Base-by-base conservation (phyloP, 1,140 invertebrate genomes). In the Tyrophagus putrescentiae region DNA sequence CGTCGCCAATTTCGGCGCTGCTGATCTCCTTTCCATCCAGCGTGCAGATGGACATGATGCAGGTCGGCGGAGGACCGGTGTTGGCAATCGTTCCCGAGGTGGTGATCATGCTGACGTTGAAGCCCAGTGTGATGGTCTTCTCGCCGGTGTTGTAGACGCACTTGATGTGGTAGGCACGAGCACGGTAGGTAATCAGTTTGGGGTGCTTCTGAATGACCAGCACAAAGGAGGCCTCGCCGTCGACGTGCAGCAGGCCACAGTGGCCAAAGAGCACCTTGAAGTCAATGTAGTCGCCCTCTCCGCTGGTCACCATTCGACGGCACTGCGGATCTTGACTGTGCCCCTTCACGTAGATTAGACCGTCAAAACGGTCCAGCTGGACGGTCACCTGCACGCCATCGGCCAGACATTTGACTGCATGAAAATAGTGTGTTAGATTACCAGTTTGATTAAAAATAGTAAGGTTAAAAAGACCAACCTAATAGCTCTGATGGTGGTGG, bases 191-290 rank as follows among this genome's bases (percentile, higher is more conserved):
- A n/a, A 93, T 84, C 4, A 94, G 73, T 77, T 89, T 91, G 0
- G 88, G 88, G 80, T 94, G 90, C 74, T 90, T 92, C 68, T 93
- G 89, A 68, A 94, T 89, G 9, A 94, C 88, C 21, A 94, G 74
- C 0, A 93, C 84, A 68, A 93, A 93, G 66, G 85, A 86, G 13
- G 90, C 89, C 69, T 90, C 80, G 44, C 89, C 88, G 73, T 92
- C 89, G 2, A 89, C 82, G 64, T 91, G 87, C 62, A 90, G 84
- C 25, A 94, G 77, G 64, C 88, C 89, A 70, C 90, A 94, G 63
- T 81, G 85, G 54, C 88, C 89, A 68, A 93, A 93, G 60, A 84
- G 79, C 13, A 94, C 89, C 68, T 90, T 90, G 73, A 93, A 94
- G 65, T 84, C 82, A 68, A 91, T 83, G 61, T 76, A 76, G 16